Conservation (phyloP, 2,888 invertebrate genomes). For the Campoplex nolae region DNA sequence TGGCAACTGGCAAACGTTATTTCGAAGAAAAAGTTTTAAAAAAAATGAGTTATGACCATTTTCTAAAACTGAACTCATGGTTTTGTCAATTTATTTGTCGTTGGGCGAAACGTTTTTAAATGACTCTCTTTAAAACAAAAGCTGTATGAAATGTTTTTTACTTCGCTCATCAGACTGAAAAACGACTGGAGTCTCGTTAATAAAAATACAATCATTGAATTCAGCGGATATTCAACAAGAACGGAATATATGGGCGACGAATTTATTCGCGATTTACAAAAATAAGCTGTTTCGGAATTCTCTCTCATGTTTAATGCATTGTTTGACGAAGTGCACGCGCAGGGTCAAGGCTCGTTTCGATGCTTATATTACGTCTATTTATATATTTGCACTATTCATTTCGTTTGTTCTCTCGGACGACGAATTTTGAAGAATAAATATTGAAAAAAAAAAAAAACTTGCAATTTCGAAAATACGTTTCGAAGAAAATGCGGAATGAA, state of each 20-base stretch:
- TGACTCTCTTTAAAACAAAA: neutral
- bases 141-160: neutral
- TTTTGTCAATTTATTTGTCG: neutral
- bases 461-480: neutral
- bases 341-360: conserved; percentile 52
- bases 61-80: neutral
- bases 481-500: neutral
- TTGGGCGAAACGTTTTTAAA: neutral
- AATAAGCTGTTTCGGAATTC: conserved; percentile 38
- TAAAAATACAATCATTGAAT: conserved; percentile 1
- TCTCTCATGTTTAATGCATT: conserved; percentile 19
- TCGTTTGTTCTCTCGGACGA: neutral
- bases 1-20: conserved; percentile 18
- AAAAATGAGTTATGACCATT: neutral
- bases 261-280: conserved; percentile 26
- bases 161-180: neutral
- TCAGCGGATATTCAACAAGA: conserved; percentile 37
- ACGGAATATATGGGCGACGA: neutral
- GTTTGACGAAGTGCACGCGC: conserved; percentile 15
- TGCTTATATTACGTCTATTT: conserved; percentile 22
- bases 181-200: neutral
- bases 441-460: neutral
- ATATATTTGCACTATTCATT: neutral
- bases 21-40: neutral
- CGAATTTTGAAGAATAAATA: neutral